A percentile compares a stretch with the other conserved stretches of the same genome.
Conservation (phyloP, 2,797 vertebrate genomes). For the Podarcis siculus region DNA sequence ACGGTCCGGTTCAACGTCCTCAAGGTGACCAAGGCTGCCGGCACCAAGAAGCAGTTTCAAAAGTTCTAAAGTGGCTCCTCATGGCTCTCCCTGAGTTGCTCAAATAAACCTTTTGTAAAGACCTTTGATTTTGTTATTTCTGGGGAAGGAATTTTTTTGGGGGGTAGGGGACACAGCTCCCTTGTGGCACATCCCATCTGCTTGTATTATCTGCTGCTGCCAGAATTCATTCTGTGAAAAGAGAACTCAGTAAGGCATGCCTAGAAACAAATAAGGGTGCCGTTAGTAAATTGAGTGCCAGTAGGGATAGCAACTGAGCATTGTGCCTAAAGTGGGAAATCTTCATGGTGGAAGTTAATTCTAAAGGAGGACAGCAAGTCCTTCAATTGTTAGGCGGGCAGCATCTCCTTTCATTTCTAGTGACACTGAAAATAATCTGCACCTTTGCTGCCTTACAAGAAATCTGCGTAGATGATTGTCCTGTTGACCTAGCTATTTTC, state of each 20-base stretch:
- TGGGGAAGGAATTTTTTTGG: background rate
- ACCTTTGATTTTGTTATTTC: too few relatives aligned
- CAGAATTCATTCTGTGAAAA: background rate
- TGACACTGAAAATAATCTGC: too few relatives aligned
- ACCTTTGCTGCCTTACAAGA: too few relatives aligned
- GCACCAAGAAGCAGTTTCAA: conserved; percentile 98
- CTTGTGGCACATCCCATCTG: background rate
- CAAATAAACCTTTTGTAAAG: conserved; percentile 44
- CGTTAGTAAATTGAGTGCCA: too few relatives aligned
- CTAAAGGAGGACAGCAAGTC: too few relatives aligned
- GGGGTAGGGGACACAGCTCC: background rate
- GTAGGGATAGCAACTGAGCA: too few relatives aligned
- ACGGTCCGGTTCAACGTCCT: conserved; percentile 96
- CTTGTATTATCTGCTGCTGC: background rate
- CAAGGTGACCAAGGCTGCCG: conserved; percentile 96
- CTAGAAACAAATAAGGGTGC: too few relatives aligned
- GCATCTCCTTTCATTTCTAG: too few relatives aligned
- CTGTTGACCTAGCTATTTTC: background rate
- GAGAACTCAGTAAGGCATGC: background rate
- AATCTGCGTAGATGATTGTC: too few relatives aligned
- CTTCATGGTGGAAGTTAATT: too few relatives aligned
- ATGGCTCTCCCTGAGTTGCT: background rate
- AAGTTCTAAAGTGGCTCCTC: conserved; percentile 82
- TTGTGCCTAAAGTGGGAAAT: too few relatives aligned
- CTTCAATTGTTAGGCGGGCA: too few relatives aligned